Percentiles rank a stretch among this genome's conserved stretches.
These are phyloP conservation scores for Ceraclea dissimilis DNA, from an alignment of 2,888 invertebrate species.

Conservation along the genomic window DNA sequence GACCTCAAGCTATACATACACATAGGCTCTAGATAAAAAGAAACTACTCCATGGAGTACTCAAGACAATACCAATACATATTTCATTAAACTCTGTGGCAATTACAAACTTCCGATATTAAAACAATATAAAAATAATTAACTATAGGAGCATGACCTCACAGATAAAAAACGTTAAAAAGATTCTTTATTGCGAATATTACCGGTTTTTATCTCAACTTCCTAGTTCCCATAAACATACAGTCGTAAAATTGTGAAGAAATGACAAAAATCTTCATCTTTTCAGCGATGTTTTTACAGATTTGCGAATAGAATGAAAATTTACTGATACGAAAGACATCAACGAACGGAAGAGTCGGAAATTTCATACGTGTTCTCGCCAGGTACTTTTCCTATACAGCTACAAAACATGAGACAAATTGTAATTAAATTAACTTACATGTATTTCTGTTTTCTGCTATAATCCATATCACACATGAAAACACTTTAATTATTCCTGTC, in stretches of 20 bases:
- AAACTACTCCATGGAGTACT: no score
- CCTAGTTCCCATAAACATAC: no score
- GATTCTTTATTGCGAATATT: not conserved
- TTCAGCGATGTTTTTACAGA: no score
- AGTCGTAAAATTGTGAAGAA: not conserved
- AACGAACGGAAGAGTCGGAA: conserved; percentile 16
- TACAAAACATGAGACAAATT: conserved; percentile 8
- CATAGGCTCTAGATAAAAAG: no score
- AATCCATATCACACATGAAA: conserved; percentile 19
- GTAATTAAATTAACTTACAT: conserved; percentile 12
- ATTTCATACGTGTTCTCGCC: not conserved
- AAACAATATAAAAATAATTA: not conserved
- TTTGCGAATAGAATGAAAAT: no score
- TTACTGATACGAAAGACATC: conserved; percentile 6
- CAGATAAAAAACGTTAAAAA: not conserved
- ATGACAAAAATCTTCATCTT: no score
- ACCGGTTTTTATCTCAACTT: not conserved
- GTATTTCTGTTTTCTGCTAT: conserved; percentile 8
- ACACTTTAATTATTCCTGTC: conserved; percentile 6
- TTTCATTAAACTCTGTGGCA: no score
- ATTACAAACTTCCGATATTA: no score
- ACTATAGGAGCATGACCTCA: not conserved
- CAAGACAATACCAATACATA: no score
- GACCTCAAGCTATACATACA: not conserved
- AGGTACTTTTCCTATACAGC: not conserved